These are phyloP conservation scores for Periplaneta americana DNA, from an alignment of 1,140 invertebrate genomes.

Conservation along the genomic window DNA sequence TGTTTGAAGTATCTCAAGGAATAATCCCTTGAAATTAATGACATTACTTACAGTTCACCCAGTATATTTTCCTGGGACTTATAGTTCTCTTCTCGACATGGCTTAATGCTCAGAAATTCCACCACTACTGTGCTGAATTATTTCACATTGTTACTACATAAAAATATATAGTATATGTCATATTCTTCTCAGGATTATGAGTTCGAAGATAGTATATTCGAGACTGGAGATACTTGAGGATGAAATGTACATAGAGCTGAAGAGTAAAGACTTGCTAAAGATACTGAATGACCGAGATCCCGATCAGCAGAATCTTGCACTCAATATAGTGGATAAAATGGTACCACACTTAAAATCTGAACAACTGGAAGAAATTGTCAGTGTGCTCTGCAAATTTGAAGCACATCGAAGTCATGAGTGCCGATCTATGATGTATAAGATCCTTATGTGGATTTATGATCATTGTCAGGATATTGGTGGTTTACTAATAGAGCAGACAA, in stretches of 20 bases:
- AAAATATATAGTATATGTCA: no score
- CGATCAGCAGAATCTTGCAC: conserved; percentile 40
- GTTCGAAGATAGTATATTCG: conserved; percentile 42
- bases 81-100: no score
- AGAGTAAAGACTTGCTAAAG: conserved; percentile 27
- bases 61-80: no score
- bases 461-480: conserved; percentile 30
- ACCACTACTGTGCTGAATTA: no score
- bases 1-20: no score
- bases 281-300: conserved; percentile 37
- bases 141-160: no score
- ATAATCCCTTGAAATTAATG: no score
- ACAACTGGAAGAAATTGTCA: conserved; percentile 34
- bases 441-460: conserved; percentile 47
- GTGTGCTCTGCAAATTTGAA: conserved; percentile 32
- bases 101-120: no score
- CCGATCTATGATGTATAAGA: conserved; percentile 43
- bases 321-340: conserved; percentile 48
- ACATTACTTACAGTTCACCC: no score
- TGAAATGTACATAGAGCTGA: conserved; percentile 31
- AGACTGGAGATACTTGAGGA: conserved; percentile 33
- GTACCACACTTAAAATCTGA: conserved; percentile 34
- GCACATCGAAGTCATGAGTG: conserved; percentile 36
- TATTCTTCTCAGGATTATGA: conserved; percentile 26
- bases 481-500: conserved; percentile 26